These are phyloP conservation scores for Sphaerodactylus townsendi DNA, from an alignment of 2,113 vertebrate species.

Conservation along the genomic window DNA sequence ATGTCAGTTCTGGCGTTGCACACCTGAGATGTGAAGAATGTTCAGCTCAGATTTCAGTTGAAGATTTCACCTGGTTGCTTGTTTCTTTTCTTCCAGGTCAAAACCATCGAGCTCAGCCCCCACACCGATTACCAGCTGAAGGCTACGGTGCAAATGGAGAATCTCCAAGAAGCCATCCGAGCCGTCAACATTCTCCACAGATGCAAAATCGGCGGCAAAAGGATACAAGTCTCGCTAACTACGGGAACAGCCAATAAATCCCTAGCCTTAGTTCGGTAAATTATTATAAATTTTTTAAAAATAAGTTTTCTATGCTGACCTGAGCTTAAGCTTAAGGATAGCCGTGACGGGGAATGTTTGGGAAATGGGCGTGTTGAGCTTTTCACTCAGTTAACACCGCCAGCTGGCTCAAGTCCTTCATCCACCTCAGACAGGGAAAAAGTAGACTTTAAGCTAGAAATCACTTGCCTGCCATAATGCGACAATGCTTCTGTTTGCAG, in stretches of 20 bases:
- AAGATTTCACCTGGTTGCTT: not conserved
- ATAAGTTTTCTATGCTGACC: not conserved
- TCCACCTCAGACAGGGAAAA: too few species aligned
- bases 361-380: too few species aligned
- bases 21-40: too few species aligned
- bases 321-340: not conserved
- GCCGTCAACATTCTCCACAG: conserved; percentile 90
- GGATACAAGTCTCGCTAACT: conserved; percentile 92
- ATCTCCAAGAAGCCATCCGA: conserved; percentile 90
- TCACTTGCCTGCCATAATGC: conserved; percentile 21
- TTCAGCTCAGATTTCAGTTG: not conserved
- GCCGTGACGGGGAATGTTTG: not conserved
- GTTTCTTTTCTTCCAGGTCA: conserved; percentile 73
- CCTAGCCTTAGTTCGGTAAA: conserved; percentile 87
- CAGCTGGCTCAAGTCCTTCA: too few species aligned
- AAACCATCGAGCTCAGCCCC: conserved; percentile 89
- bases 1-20: not conserved
- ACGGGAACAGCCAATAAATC: conserved; percentile 87
- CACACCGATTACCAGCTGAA: conserved; percentile 97
- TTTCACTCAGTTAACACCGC: too few species aligned
- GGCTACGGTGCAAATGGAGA: conserved; percentile 90
- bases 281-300: not conserved
- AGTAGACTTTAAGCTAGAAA: not conserved
- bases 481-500: conserved; percentile 68
- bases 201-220: conserved; percentile 91